Evolutionary conservation across 2,113 vertebrate genomes (phyloP), one percentile per base, ranked within the genome.

Genomic region (Mystacornis crossleyi): DNA sequence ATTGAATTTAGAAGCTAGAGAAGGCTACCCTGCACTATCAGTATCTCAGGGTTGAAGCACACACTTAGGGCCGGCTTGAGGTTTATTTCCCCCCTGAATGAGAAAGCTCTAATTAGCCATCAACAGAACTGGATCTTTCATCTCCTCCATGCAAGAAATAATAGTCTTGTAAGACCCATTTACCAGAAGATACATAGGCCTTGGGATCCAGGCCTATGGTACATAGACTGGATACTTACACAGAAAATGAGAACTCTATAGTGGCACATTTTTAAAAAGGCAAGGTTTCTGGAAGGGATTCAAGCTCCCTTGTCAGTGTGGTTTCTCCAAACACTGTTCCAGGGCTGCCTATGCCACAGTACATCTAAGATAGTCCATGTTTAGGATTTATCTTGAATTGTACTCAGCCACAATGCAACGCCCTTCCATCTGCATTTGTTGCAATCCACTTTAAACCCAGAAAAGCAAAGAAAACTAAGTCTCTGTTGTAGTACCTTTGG

Each of bases 1-100:
- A 72, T 92, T 93, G 90, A 97, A 93, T 89, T 83, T 88, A 94
- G 87, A 89, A 93, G 51, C 38, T 57, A 65, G 23, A 61, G 71
- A 90, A 50, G 47, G 43, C 84, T 94, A 36, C 58, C 57, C 50
- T 95, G 40, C 43, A 84, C 45, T 60, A 80, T 58, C 69, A 40
- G 48, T 87, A 62, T 57, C 42, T 54, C 17, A 2, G 20, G 62
- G 25, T 26, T 18, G 82, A 75, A 92, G 65, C 77, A 84, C 23
- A 23, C 12, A 33, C 9, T 85, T 62, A 50, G 25, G 33, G 23
- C 33, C 90, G 43, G 45, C 18, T 21, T 71, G 47, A 80, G 18
- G 16, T 81, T 92, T 90, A 48, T 75, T 65, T 60, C 21, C 17
- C 38, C 25, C 4, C 8, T 14, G 2, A 74, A 71, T 45, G 36